Evolutionary conservation across 37 sponge, comb jelly and placozoan genomes (phyloP), one percentile per base, ranked within the genome.

Genomic region (Tethya wilhelma): DNA sequence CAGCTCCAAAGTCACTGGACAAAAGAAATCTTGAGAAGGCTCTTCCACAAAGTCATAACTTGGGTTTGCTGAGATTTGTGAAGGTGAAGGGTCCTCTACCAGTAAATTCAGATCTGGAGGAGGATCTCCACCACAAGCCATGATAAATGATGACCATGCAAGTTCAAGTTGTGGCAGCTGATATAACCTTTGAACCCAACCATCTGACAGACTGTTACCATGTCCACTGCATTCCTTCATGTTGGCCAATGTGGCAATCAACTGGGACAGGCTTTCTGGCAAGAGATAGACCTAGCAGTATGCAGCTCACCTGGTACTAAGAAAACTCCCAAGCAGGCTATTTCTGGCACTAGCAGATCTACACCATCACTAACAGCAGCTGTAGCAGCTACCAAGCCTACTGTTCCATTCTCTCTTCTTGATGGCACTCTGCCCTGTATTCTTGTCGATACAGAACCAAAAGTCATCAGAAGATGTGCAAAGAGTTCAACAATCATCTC

Each of bases 221-320:
- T 91, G 91, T 83, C 93, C 29, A 56, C 84, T 31, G 80, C 87
- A 22, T 90, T 84, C 62, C 25, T 94, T 0, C 74, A 87, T 33
- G 64, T 94, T 26, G 95, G 95, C 32, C 95, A 94, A 59, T 94
- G 95, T 71, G 95, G 95, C 1, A 79, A 79, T 33, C 95, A 94
- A 38, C 40, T 94, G 25, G 95, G 95, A 4, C 57, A 56, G 32
- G 29, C 41, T 0, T 94, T 87, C 55, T 91, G 92, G 91, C 39
- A 71, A 25, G 77, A 85, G 39, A 29, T 73, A 33, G 44, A 66
- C n/a, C n/a, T n/a, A n/a, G n/a, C n/a, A n/a, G n/a, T n/a, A n/a
- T n/a, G n/a, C n/a, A n/a, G n/a, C n/a, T n/a, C 20, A 0, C 40
- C 0, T 64, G 68, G 40, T n/a, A 87, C 39, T 29, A 23, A 55